A percentile compares a stretch with the other conserved stretches of the same genome.
phyloP scores from a whole-genome alignment of 2,888 invertebrate genomes.

The Tanypteryx hageni region DNA sequence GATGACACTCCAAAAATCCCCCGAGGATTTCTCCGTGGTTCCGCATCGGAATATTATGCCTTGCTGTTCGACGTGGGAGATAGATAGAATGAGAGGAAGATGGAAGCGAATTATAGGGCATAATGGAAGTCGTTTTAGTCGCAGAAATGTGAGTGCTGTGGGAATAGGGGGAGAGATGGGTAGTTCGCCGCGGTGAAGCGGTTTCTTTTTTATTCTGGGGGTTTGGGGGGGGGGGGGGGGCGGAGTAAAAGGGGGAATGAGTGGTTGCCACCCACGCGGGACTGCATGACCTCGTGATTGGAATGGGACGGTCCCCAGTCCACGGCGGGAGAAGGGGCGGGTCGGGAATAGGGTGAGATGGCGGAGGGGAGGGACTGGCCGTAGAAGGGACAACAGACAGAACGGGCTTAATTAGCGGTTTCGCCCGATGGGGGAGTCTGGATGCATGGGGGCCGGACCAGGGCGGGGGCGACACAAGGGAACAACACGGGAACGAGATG shows the following conservation, averaged over 20 bases:
- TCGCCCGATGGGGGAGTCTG: not conserved
- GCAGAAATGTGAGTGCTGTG: not conserved
- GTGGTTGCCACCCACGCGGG: not conserved
- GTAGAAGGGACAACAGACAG: not conserved
- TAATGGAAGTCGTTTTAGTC: not conserved
- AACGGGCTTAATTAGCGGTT: constrained; percentile 52
- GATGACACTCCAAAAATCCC: constrained; percentile 11
- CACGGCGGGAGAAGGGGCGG: not conserved
- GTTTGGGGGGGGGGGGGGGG: not conserved
- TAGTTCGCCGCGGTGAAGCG: not conserved
- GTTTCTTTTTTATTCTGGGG: not conserved
- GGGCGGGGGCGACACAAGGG: not conserved
- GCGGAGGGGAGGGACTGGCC: not conserved
- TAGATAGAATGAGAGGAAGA: not conserved
- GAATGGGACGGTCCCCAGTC: not conserved
- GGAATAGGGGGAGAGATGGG: not conserved
- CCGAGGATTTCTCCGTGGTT: not conserved
- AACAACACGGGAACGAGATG: not conserved
- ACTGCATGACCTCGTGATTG: constrained; percentile 15
- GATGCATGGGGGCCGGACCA: not conserved
- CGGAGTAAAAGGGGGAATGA: not conserved
- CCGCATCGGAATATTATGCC: not conserved
- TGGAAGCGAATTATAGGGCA: not conserved
- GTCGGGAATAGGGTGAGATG: not conserved
- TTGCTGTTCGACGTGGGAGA: not conserved